Conservation (phyloP, 2,888 invertebrate species). For the Maniola hyperantus region DNA sequence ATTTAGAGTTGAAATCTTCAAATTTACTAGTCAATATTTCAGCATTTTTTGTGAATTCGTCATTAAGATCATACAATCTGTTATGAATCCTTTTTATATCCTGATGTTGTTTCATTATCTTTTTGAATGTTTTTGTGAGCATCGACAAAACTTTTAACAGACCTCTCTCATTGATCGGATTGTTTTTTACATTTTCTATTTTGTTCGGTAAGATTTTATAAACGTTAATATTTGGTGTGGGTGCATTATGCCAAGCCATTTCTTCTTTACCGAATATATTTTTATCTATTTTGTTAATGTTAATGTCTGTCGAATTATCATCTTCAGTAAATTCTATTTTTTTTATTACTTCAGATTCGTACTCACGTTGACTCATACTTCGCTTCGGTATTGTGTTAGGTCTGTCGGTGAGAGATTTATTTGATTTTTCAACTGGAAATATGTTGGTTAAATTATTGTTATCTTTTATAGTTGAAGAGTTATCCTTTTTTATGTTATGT, state of each 20-base stretch:
- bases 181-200: conserved; percentile 47
- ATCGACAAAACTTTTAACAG: conserved; percentile 67
- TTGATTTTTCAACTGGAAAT: conserved; percentile 4
- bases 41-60: conserved; percentile 56
- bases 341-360: conserved; percentile 51
- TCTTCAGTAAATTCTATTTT: conserved; percentile 52
- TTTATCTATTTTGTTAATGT: conserved; percentile 43
- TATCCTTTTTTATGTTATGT: conserved; percentile 25
- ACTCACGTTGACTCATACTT: conserved; percentile 53
- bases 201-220: conserved; percentile 58
- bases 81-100: conserved; percentile 64
- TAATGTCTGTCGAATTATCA: conserved; percentile 48
- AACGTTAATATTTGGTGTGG: conserved; percentile 48
- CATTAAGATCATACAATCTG: conserved; percentile 53
- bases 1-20: conserved; percentile 64
- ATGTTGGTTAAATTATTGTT: conserved; percentile 32
- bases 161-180: conserved; percentile 62
- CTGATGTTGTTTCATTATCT: conserved; percentile 67
- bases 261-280: conserved; percentile 56
- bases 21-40: conserved; percentile 53
- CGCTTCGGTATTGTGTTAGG: conserved; percentile 48
- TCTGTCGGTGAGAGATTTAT: conserved; percentile 25
- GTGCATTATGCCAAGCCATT: conserved; percentile 57
- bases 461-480: conserved; percentile 17
- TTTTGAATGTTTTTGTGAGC: conserved; percentile 71